These are phyloP conservation scores for Formica aserva DNA, from an alignment of 2,888 invertebrate species.

Conservation along the genomic window DNA sequence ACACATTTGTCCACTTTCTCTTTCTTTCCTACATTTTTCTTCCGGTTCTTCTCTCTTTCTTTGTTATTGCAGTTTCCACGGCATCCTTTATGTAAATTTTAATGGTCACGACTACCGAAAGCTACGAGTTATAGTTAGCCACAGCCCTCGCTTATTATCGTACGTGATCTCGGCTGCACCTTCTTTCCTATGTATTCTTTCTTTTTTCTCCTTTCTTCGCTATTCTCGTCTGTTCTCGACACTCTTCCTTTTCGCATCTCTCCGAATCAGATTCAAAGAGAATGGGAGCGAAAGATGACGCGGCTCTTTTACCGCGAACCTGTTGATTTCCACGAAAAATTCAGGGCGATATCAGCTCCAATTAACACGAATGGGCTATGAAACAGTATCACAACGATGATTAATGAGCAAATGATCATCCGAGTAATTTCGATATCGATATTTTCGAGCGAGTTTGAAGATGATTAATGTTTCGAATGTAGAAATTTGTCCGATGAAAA, in stretches of 20 bases:
- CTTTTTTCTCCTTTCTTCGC: background rate
- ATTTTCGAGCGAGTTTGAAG: constrained; percentile 29
- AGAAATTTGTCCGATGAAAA: constrained; percentile 18
- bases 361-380: constrained; percentile 31
- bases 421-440: constrained; percentile 53
- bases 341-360: constrained; percentile 51
- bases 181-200: background rate
- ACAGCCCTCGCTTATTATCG: constrained; percentile 59
- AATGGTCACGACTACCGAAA: constrained; percentile 74
- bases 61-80: background rate
- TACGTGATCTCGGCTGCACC: constrained; percentile 66
- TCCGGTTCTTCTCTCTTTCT: background rate
- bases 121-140: constrained; percentile 72
- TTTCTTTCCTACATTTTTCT: background rate
- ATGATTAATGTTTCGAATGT: constrained; percentile 38
- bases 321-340: constrained; percentile 76
- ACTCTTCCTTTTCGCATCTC: constrained; percentile 54
- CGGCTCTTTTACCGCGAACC: constrained; percentile 68
- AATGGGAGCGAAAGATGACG: constrained; percentile 70
- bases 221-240: constrained; percentile 13
- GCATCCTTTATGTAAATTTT: constrained; percentile 77
- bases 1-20: background rate
- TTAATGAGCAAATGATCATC: constrained; percentile 71
- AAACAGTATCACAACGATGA: constrained; percentile 68
- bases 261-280: constrained; percentile 65